phyloP scores from a whole-genome alignment of 2,113 vertebrate species.

The Panthera leo region DNA sequence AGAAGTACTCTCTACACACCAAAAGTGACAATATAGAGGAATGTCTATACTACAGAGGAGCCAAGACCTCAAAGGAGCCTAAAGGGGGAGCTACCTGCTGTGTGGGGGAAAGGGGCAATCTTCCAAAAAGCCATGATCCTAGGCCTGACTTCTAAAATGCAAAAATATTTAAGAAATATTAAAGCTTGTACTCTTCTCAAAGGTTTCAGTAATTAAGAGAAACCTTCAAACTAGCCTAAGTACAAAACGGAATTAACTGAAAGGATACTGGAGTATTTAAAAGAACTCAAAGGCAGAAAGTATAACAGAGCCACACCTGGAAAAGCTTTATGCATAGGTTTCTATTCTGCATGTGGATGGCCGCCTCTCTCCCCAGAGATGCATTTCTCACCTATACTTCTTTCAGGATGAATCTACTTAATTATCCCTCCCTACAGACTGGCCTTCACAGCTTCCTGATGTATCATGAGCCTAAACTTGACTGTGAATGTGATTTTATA shows the following conservation, averaged over 20 bases:
- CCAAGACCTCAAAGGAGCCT: background rate
- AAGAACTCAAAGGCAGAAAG: background rate
- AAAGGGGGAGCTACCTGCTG: background rate
- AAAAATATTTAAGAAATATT: background rate
- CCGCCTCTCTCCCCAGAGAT: background rate
- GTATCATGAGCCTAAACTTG: background rate
- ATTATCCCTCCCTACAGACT: background rate
- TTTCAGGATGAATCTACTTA: background rate
- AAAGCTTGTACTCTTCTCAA: conserved; percentile 12
- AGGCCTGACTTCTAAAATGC: background rate
- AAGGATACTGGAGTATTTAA: background rate
- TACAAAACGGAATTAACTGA: background rate
- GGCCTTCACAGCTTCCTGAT: background rate
- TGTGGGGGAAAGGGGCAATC: background rate
- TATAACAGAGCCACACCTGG: background rate
- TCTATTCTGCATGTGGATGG: background rate
- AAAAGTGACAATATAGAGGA: background rate
- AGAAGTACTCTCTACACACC: background rate
- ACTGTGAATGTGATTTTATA: background rate
- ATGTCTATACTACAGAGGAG: background rate
- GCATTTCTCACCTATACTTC: background rate
- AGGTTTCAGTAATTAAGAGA: background rate
- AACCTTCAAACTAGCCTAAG: conserved; percentile 10
- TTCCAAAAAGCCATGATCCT: background rate
- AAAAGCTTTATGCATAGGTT: background rate